Evolutionary conservation across 2,888 invertebrate species (phyloP), one percentile per base, ranked within the genome.

Genomic region (Endotricha flammealis): DNA sequence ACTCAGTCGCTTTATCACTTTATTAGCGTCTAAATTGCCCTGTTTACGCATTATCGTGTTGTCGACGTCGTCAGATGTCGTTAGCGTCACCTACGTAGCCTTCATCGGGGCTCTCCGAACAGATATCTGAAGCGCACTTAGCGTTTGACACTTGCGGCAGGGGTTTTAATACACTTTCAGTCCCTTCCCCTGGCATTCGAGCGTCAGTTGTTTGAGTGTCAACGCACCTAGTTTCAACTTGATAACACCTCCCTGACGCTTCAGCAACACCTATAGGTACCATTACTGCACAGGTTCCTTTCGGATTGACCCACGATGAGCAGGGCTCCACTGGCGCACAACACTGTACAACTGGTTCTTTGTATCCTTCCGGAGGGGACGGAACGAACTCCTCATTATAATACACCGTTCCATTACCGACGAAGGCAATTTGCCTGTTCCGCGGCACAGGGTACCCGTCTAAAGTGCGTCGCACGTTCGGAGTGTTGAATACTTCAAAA

Each of bases 71-170:
- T 91, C 91, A 92, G 80, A 91, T 92, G 64, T 92, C 92, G 58
- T 90, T 89, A 42, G 91, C 90, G 61, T 95, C 95, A 23, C 95
- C 95, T 36, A 94, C 95, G 72, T 95, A 95, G 10, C 95, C 95
- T 75, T 95, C 95, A 67, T 95, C 95, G 22, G 95, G 94, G 74
- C 94, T 95, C 61, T 95, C 95, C 10, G 93, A 92, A 55, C 78
- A 89, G 53, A 85, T 87, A 72, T 77, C 88, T 51, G 74, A 75
- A 48, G 79, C 87, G 59, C 80, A 80, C 62, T 86, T 88, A 57
- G 77, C 79, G 59, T 79, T 82, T 43, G 82, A 76, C 48, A 81
- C 77, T 68, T 85, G 79, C 3, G 79, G 80, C 44, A 76, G 59
- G 34, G 77, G 78, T 47, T 81, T 88, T 46, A 76, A 81, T 65